A percentile compares a stretch with the other conserved stretches of the same genome.
These are phyloP conservation scores for Gymnobelideus leadbeateri DNA, from an alignment of 2,113 vertebrate genomes.

Conservation along the genomic window DNA sequence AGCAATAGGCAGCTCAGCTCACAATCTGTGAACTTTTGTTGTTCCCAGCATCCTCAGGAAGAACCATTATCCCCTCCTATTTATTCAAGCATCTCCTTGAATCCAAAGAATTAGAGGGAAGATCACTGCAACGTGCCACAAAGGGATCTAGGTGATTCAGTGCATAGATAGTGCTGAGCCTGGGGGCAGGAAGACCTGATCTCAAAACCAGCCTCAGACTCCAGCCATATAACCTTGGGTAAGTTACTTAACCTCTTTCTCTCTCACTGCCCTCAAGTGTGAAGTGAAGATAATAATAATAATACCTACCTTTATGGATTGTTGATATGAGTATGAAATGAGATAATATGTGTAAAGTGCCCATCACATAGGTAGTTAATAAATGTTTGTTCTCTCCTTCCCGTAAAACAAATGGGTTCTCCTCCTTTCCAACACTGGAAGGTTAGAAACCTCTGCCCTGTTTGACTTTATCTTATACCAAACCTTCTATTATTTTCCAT, in stretches of 20 bases:
- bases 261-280: neutral
- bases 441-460: neutral
- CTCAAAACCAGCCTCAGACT: neutral
- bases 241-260: neutral
- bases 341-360: neutral
- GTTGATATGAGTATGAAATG: fast-evolving
- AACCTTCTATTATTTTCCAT: neutral
- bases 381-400: neutral
- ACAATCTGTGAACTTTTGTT: neutral
- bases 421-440: neutral
- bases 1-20: neutral
- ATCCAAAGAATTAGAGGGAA: neutral
- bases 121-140: neutral
- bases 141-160: neutral
- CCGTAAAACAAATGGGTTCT: neutral
- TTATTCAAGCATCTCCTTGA: neutral
- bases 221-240: neutral
- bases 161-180: neutral
- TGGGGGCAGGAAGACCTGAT: neutral
- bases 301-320: neutral
- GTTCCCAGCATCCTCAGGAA: neutral
- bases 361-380: neutral
- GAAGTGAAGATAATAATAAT: neutral
- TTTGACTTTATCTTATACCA: neutral
- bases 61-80: neutral